Evolutionary conservation across 2,888 invertebrate genomes (phyloP).

Genomic region (Cyrtodaria siliqua): DNA sequence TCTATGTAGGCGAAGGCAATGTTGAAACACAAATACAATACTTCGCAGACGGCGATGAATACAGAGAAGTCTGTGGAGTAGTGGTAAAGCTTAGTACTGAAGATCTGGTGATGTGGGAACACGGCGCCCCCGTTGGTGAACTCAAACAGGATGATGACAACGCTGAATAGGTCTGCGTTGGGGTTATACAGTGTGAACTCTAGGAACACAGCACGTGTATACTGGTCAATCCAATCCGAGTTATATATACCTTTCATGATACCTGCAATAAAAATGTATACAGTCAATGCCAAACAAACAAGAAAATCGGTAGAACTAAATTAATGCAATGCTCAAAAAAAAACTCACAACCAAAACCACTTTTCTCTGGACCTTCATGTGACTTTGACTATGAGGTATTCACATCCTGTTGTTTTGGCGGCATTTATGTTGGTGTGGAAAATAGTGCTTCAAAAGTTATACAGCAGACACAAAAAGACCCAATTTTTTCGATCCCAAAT

Average conservation of each 20-base stretch:
- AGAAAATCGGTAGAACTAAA: too few species aligned
- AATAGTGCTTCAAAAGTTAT: too few species aligned
- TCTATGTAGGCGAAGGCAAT: slow-evolving; percentile 65
- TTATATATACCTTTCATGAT: slow-evolving; percentile 45
- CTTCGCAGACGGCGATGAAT: slow-evolving; percentile 65
- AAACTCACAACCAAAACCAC: too few species aligned
- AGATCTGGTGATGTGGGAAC: slow-evolving; percentile 67
- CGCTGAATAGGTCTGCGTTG: slow-evolving; percentile 71
- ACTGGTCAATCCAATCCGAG: slow-evolving; percentile 70
- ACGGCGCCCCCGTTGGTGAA: slow-evolving; percentile 65
- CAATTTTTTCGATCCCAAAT: too few species aligned
- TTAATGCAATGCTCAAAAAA: background rate
- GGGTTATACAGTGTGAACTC: slow-evolving; percentile 75
- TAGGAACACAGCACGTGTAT: slow-evolving; percentile 69
- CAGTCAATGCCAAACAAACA: too few species aligned
- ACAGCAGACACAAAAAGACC: too few species aligned
- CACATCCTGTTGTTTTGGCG: too few species aligned
- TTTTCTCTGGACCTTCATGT: too few species aligned
- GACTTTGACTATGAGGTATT: too few species aligned
- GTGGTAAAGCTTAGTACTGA: slow-evolving; percentile 67
- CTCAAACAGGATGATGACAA: slow-evolving; percentile 71
- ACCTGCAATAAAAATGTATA: slow-evolving; percentile 19
- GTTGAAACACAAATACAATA: slow-evolving; percentile 64
- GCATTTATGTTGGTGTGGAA: too few species aligned
- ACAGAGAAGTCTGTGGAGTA: slow-evolving; percentile 63